Evolutionary conservation across 2,797 vertebrate genomes (phyloP), one percentile per base, ranked within the genome.

Genomic region (Esox masquinongy): DNA sequence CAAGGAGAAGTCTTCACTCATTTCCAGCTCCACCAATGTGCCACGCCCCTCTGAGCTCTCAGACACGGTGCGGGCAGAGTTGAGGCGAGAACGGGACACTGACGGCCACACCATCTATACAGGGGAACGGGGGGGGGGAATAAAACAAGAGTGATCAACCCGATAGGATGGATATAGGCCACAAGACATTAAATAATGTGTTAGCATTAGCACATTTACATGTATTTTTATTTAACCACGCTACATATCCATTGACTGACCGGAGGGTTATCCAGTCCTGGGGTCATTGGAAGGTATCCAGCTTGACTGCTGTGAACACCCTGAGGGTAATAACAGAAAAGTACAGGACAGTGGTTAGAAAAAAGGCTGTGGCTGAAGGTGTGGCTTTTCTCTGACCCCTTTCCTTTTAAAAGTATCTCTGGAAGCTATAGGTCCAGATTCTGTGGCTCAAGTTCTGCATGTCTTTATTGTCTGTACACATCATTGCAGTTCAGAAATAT

Each of bases 221-320:
- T 70, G 68, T 24, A 50, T 26, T 22, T 16, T 39, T 26, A 47
- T 47, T 47, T 47, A 47, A 47, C 43, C 43, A 47, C 12, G 43
- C 3, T 15, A 49, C 6, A 50, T 24, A 19, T 26, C 12, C n/a
- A 73, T 3, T 39, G 15, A 73, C 56, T 90, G 93, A 95, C 97
- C 95, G 96, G 96, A 83, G 78, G 68, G 70, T 49, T 87, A 70
- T 94, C 94, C 72, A 92, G 76, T 64, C 94, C 93, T 76, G 97
- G 92, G 43, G 95, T 97, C 97, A 99, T 99, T n/a, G 95, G 96
- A 79, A 98, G 93, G 78, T 99, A 99, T 76, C 96, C 97, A 74
- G 95, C 91, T 14, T 91, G 88, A 31, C 59, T 88, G 85, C 59
- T 73, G 78, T 82, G 47, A 71, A 82, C 82, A 70, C 88, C 84